These are phyloP conservation scores for Portunus trituberculatus DNA, from an alignment of 1,140 invertebrate species.

Conservation along the genomic window DNA sequence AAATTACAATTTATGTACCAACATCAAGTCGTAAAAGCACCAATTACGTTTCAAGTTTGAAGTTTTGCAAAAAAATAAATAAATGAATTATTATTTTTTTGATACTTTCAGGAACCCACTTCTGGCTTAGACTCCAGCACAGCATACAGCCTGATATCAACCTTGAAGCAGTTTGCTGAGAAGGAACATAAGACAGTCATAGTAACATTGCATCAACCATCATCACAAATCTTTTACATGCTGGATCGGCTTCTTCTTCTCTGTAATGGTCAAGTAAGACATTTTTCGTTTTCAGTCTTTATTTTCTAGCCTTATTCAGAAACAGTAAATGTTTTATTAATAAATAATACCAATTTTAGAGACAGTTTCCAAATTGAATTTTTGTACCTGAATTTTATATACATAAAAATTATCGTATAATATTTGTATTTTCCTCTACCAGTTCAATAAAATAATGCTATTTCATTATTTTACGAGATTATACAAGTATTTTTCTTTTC, in stretches of 20 bases:
- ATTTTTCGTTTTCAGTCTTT: not conserved
- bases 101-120: conserved; percentile 87
- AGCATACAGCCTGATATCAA: conserved; percentile 88
- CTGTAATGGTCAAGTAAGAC: conserved; percentile 85
- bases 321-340: too few relatives aligned
- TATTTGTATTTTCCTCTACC: too few relatives aligned
- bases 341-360: too few relatives aligned
- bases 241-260: conserved; percentile 91
- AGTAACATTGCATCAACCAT: conserved; percentile 92
- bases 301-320: too few relatives aligned
- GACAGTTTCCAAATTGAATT: too few relatives aligned
- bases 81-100: not conserved
- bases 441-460: too few relatives aligned
- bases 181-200: conserved; percentile 91
- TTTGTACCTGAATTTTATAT: too few relatives aligned
- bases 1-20: too few relatives aligned
- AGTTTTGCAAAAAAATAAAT: not conserved
- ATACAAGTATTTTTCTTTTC: conserved; percentile 77
- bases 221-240: conserved; percentile 93
- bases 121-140: conserved; percentile 92
- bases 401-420: too few relatives aligned
- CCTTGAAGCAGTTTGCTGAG: conserved; percentile 88
- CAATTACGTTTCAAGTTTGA: not conserved
- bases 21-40: too few relatives aligned
- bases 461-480: too few relatives aligned